Conservation (phyloP, 2,888 invertebrate species). For the Cephus runcator region DNA sequence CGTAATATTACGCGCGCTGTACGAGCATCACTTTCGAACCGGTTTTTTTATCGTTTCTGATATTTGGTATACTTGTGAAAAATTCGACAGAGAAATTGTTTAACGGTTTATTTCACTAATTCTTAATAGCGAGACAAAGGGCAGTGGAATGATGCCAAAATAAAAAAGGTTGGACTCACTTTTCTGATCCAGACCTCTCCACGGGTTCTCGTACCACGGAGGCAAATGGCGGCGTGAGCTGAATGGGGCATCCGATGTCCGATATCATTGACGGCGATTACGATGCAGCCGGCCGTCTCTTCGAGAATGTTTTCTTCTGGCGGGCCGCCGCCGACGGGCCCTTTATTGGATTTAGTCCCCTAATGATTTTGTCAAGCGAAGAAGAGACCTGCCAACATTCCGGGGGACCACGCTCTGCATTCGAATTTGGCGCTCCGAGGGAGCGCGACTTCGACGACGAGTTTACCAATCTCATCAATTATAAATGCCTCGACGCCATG, state of each 20-base stretch:
- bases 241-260: conserved; percentile 16
- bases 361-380: conserved; percentile 56
- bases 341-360: conserved; percentile 58
- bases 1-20: neutral
- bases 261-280: conserved; percentile 51
- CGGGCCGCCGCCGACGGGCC: conserved; percentile 33
- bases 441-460: neutral
- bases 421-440: conserved; percentile 43
- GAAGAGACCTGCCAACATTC: conserved; percentile 52
- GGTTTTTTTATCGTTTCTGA: neutral
- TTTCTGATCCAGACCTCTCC: conserved; percentile 17
- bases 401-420: conserved; percentile 41
- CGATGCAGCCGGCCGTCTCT: conserved; percentile 51
- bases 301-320: conserved; percentile 54
- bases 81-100: conserved; percentile 35
- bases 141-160: neutral
- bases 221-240: conserved; percentile 12
- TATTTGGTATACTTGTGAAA: neutral
- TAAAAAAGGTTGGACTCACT: neutral
- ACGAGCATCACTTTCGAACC: neutral
- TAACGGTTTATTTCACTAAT: conserved; percentile 41
- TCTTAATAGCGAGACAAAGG: conserved; percentile 32
- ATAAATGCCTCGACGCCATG: conserved; percentile 19
- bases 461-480: conserved; percentile 33
- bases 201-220: conserved; percentile 13